Evolutionary conservation across 2,113 vertebrate species (phyloP).

Genomic region (Sylvia atricapilla): DNA sequence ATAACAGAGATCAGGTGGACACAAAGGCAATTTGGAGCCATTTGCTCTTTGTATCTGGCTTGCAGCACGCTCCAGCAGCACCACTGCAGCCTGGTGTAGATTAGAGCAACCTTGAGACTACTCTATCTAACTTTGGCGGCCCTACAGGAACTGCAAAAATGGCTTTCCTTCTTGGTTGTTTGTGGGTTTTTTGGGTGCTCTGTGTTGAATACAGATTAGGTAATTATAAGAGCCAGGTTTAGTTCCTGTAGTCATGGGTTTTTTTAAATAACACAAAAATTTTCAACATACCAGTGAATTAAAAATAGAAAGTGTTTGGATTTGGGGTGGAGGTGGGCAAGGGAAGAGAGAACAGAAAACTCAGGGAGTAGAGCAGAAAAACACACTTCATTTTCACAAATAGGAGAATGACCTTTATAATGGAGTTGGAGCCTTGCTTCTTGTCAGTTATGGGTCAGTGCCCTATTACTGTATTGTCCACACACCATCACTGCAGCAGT

Average conservation of each 20-base stretch:
- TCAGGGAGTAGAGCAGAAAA: neutral
- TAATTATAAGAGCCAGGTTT: neutral
- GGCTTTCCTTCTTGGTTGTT: neutral
- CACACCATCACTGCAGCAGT: slow-evolving; percentile 45
- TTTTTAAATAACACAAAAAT: neutral
- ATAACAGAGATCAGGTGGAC: neutral
- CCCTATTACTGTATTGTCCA: slow-evolving; percentile 45
- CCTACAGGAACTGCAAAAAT: neutral
- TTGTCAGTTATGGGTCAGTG: slow-evolving; percentile 63
- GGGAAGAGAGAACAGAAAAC: neutral
- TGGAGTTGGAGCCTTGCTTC: slow-evolving; percentile 55
- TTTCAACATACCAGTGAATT: neutral
- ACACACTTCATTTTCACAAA: slow-evolving; percentile 1
- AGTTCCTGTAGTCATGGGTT: neutral
- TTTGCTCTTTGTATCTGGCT: neutral
- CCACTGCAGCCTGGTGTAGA: neutral
- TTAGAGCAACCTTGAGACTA: neutral
- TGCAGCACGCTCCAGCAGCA: neutral
- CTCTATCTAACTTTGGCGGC: neutral
- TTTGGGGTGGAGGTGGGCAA: neutral
- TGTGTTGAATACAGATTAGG: neutral
- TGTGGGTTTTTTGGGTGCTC: neutral
- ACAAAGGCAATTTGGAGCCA: neutral
- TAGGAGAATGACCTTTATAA: slow-evolving; percentile 59
- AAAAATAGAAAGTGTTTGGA: neutral